Evolutionary conservation across 2,888 invertebrate genomes (phyloP).

Genomic region (Drosophila histrio): DNA sequence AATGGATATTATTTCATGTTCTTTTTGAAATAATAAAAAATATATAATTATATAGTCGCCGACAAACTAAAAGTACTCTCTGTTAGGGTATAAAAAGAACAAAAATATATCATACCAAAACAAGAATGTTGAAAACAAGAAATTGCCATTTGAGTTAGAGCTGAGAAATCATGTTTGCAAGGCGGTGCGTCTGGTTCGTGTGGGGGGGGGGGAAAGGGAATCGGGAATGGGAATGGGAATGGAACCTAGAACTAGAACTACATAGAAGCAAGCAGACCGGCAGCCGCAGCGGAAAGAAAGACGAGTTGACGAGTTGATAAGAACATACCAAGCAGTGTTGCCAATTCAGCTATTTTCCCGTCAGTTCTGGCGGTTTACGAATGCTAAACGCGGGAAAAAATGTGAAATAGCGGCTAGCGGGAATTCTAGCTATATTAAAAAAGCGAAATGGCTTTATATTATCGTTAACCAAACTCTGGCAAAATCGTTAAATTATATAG

Average conservation of each 20-base stretch:
- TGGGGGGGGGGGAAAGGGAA: slow-evolving; percentile 1
- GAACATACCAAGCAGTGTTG: slow-evolving; percentile 10
- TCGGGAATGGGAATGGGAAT: slow-evolving; percentile 23
- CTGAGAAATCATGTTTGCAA: slow-evolving; percentile 43
- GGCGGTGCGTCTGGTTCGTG: neutral
- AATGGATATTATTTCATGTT: too few species aligned
- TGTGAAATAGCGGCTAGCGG: too few species aligned
- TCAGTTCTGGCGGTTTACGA: too few species aligned
- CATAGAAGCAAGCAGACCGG: slow-evolving; percentile 22
- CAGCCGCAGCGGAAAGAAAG: slow-evolving; percentile 39
- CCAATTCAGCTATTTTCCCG: too few species aligned
- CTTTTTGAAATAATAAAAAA: too few species aligned
- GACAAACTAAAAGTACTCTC: neutral
- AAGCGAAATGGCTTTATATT: too few species aligned
- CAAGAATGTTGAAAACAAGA: slow-evolving; percentile 66
- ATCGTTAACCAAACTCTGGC: too few species aligned
- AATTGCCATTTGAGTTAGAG: slow-evolving; percentile 68
- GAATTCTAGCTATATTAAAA: too few species aligned
- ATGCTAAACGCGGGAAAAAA: too few species aligned
- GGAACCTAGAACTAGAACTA: slow-evolving; percentile 23
- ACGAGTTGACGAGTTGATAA: slow-evolving; percentile 53
- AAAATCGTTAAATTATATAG: too few species aligned
- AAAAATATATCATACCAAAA: slow-evolving; percentile 35
- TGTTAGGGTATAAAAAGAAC: slow-evolving; percentile 28
- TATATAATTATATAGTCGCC: neutral